Evolutionary conservation across 2,113 vertebrate genomes (phyloP).

Genomic region (Mormoops blainvillei): DNA sequence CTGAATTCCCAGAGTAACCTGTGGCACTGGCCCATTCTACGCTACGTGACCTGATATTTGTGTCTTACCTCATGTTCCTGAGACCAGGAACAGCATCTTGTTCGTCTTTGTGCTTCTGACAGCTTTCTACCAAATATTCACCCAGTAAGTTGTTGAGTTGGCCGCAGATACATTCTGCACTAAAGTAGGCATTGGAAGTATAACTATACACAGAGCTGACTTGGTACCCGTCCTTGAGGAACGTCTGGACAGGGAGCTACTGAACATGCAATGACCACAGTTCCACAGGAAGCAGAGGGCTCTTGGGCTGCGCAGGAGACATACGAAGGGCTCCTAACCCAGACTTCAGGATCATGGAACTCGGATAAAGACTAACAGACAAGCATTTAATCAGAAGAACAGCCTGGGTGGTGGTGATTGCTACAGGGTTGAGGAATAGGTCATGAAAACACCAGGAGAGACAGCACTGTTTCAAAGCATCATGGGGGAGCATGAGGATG

Average conservation of each 20-base stretch:
- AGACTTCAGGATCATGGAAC: background rate
- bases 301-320: background rate
- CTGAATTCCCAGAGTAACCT: background rate
- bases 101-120: background rate
- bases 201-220: background rate
- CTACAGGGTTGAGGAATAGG: background rate
- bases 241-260: background rate
- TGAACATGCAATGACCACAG: background rate
- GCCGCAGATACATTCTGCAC: background rate
- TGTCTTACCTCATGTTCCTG: background rate
- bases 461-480: background rate
- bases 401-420: background rate
- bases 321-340: background rate
- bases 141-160: background rate
- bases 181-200: background rate
- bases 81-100: accelerated
- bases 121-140: background rate
- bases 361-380: background rate
- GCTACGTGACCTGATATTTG: background rate
- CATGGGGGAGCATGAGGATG: too few relatives aligned
- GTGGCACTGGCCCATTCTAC: background rate
- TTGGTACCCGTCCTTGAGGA: background rate
- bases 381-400: background rate
- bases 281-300: background rate
- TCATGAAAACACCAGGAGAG: background rate